These are phyloP conservation scores for Sphenodon punctatus DNA, from an alignment of 2,797 vertebrate genomes.

Conservation along the genomic window DNA sequence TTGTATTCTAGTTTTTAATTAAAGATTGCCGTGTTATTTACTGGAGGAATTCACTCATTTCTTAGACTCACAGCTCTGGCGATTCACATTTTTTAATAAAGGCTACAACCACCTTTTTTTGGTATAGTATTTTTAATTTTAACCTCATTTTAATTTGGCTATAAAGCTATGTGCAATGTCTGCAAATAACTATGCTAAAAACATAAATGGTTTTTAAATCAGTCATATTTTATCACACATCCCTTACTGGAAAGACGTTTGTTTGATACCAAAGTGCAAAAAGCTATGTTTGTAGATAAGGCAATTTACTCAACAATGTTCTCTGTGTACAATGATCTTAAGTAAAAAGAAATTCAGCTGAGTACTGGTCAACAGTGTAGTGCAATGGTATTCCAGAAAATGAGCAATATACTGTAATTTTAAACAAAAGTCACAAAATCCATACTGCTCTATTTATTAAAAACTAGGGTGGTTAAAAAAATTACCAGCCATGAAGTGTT, in stretches of 20 bases:
- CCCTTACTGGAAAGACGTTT: conserved; percentile 19
- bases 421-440: conserved; percentile 16
- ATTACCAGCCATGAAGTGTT: not conserved
- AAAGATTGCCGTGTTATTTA: no score
- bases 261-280: conserved; percentile 44
- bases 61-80: not conserved
- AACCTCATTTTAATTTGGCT: conserved; percentile 15
- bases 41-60: not conserved
- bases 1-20: not conserved
- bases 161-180: conserved; percentile 26
- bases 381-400: not conserved
- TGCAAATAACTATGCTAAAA: conserved; percentile 8
- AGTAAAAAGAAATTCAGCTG: conserved; percentile 23
- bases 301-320: not conserved
- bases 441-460: not conserved
- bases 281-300: conserved; percentile 5
- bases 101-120: not conserved
- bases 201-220: conserved; percentile 37
- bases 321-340: conserved; percentile 1
- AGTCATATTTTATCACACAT: conserved; percentile 10
- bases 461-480: conserved; percentile 7
- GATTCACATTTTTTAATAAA: not conserved
- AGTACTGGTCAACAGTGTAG: conserved; percentile 1
- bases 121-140: conserved; percentile 6
- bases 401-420: not conserved